phyloP scores from a whole-genome alignment of 2,888 invertebrate genomes.

The Hirtodrosophila duncani region DNA sequence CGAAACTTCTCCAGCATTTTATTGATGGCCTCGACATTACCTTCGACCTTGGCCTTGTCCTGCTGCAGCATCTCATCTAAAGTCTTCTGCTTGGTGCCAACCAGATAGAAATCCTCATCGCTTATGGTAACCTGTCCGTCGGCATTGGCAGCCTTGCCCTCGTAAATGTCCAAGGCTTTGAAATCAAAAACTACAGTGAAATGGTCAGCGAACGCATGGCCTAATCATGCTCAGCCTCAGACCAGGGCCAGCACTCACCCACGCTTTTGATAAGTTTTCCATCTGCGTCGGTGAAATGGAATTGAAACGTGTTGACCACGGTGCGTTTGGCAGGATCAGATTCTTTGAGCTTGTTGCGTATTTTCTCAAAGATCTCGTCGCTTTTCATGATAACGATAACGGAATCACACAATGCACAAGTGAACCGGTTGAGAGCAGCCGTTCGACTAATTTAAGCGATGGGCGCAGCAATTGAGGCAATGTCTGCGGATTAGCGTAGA shows the following conservation, averaged over 20 bases:
- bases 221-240: background rate
- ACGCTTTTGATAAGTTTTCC: constrained; percentile 75
- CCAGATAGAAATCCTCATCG: constrained; percentile 75
- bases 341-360: constrained; percentile 72
- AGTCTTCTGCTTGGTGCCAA: constrained; percentile 72
- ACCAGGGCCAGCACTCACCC: constrained; percentile 57
- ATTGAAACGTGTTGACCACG: constrained; percentile 73
- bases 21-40: constrained; percentile 70
- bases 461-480: constrained; percentile 55
- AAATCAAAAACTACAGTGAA: constrained; percentile 75
- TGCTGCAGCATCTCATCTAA: constrained; percentile 71
- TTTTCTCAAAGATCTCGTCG: constrained; percentile 76
- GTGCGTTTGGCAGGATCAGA: constrained; percentile 74
- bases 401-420: constrained; percentile 24
- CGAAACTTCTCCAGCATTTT: constrained; percentile 76
- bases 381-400: constrained; percentile 66
- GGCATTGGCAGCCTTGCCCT: constrained; percentile 59
- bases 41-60: constrained; percentile 71
- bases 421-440: constrained; percentile 35
- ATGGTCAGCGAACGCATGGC: constrained; percentile 37
- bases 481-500: constrained; percentile 54
- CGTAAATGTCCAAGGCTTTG: constrained; percentile 76
- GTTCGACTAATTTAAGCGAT: constrained; percentile 48
- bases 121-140: constrained; percentile 73
- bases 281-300: constrained; percentile 75